Base-by-base conservation (phyloP, 2,113 vertebrate genomes). In the Gadus chalcogrammus region DNA sequence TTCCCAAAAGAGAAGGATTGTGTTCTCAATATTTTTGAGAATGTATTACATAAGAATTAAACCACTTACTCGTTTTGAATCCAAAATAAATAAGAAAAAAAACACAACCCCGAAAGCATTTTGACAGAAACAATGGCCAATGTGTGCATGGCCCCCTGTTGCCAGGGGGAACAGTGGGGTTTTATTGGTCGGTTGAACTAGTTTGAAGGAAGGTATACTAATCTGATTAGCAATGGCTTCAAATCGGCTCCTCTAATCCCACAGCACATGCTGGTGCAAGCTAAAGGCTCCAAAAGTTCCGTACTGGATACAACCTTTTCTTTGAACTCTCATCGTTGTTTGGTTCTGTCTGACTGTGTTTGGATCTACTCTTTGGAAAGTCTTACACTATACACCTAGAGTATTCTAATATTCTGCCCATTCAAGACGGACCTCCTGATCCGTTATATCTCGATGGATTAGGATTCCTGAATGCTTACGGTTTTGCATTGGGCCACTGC, bases 221-320 rank as follows among this genome's bases (percentile, higher is more conserved):
- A 91, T 91, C 88, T 68, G 89, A 90, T 93, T 92, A 91, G 85
- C 73, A 74, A 69, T 53, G 63, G 22, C 62, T 64, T 82, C 64
- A 74, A 69, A 70, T 48, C 63, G 71, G 65, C 60, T 59, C 68
- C 72, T 80, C 81, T 85, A 81, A 89, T 86, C 76, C 68, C 38
- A 42, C 64, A 38, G 52, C 53, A 35, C 52, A 53, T 58, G 31
- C 71, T 20, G 56, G 42, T 58, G n/a, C 42, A 56, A 38, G 61
- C 20, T 12, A 69, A 31, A 15, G 4, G 61, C 48, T 59, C 13
- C 12, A 42, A 27, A 74, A 24, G 42, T 75, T 68, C 38, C 72
- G 52, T 28, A 22, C 68, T 70, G 53, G 8, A 69, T 61, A 5
- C 62, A 61, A 48, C 27, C 52, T 63, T 76, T 72, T 63, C 63